Percentiles rank a stretch among this genome's conserved stretches.
phyloP scores from a whole-genome alignment of 2,113 vertebrate genomes.

The Euleptes europaea region DNA sequence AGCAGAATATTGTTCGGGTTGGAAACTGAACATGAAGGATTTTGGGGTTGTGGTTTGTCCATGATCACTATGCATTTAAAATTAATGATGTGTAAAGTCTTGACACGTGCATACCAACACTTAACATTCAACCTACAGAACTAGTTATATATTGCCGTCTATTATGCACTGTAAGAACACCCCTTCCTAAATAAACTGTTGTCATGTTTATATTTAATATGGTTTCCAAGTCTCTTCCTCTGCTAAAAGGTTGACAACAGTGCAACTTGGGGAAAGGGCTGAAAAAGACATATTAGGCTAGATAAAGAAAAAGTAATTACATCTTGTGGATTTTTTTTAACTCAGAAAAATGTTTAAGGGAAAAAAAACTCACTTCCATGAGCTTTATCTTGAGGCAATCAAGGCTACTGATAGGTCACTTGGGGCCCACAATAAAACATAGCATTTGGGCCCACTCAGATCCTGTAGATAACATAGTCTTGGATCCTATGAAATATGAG shows the following conservation, averaged over 20 bases:
- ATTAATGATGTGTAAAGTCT: background rate
- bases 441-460: too few relatives aligned
- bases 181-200: background rate
- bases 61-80: background rate
- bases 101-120: background rate
- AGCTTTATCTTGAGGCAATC: background rate
- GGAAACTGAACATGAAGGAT: too few relatives aligned
- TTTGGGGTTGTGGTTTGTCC: background rate
- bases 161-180: background rate
- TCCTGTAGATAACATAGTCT: too few relatives aligned
- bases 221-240: background rate
- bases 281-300: background rate
- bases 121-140: background rate
- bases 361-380: background rate
- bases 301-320: background rate
- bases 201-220: background rate
- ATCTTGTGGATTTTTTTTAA: background rate
- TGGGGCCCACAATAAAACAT: too few relatives aligned
- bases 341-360: background rate
- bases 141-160: background rate
- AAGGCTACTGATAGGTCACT: too few relatives aligned
- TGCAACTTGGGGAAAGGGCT: background rate
- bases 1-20: too few relatives aligned
- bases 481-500: too few relatives aligned
- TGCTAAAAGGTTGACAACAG: background rate